phyloP scores from a whole-genome alignment of 2,888 invertebrate species.

The Alcis repandata region DNA sequence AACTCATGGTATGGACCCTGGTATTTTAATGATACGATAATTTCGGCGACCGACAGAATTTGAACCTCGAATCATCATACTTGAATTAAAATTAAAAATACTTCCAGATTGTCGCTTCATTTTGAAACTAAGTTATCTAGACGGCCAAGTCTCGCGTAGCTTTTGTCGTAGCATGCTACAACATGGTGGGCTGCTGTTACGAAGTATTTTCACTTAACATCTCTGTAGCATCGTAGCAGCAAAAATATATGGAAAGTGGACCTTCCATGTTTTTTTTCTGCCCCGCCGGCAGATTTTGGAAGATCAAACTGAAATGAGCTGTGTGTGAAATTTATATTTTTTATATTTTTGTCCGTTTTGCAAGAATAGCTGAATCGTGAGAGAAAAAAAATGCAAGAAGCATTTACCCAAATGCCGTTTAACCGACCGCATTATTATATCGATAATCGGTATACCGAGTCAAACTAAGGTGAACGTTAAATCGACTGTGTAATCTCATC shows the following conservation, averaged over 20 bases:
- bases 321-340: no score
- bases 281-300: no score
- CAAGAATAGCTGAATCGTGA: not conserved
- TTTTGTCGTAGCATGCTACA: not conserved
- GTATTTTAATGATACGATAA: no score
- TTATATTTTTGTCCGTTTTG: not conserved
- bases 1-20: no score
- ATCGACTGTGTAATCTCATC: conserved; percentile 53
- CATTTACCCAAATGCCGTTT: conserved; percentile 10
- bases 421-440: conserved; percentile 27
- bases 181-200: not conserved
- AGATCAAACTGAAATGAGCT: no score
- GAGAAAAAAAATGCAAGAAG: conserved; percentile 1
- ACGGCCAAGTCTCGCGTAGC: not conserved
- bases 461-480: conserved; percentile 51
- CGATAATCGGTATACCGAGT: conserved; percentile 35
- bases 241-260: no score
- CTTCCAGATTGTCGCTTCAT: not conserved
- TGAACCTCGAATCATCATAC: no score
- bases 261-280: no score
- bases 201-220: not conserved
- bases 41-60: no score
- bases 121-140: not conserved
- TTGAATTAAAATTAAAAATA: no score
- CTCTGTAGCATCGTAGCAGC: not conserved